phyloP scores from a whole-genome alignment of 2,113 vertebrate species.

The Oncorhynchus tshawytscha region DNA sequence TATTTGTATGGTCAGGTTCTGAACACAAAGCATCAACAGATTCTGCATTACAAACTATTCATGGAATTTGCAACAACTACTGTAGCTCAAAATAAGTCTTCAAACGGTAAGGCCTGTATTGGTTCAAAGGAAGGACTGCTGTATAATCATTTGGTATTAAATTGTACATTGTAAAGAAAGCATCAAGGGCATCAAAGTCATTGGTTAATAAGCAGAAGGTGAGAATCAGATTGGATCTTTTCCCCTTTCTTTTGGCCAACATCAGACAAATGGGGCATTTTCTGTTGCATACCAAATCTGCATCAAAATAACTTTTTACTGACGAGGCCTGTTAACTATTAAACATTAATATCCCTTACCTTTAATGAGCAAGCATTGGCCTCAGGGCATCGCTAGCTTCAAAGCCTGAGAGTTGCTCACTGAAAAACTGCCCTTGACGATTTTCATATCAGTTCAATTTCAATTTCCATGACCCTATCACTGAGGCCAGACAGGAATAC shows the following conservation, averaged over 20 bases:
- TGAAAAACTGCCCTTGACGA: conserved; percentile 40
- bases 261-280: neutral
- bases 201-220: neutral
- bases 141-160: neutral
- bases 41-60: neutral
- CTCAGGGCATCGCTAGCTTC: conserved; percentile 51
- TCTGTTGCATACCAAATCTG: conserved; percentile 59
- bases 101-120: neutral
- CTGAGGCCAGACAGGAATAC: conserved; percentile 30
- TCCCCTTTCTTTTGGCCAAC: neutral
- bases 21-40: too few relatives aligned
- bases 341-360: conserved; percentile 27
- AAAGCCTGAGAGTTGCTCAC: conserved; percentile 43
- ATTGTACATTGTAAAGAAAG: too few relatives aligned
- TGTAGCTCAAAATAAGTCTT: neutral
- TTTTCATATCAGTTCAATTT: conserved; percentile 28
- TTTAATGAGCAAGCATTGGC: conserved; percentile 59
- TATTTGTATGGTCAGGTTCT: neutral
- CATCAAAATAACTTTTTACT: neutral
- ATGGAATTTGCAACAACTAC: neutral
- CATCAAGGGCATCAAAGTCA: neutral
- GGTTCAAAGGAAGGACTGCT: too few relatives aligned
- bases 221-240: neutral
- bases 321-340: neutral
- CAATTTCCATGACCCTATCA: conserved; percentile 35